Conservation (phyloP, 2,113 vertebrate genomes). For the Siphamia tubifer region DNA sequence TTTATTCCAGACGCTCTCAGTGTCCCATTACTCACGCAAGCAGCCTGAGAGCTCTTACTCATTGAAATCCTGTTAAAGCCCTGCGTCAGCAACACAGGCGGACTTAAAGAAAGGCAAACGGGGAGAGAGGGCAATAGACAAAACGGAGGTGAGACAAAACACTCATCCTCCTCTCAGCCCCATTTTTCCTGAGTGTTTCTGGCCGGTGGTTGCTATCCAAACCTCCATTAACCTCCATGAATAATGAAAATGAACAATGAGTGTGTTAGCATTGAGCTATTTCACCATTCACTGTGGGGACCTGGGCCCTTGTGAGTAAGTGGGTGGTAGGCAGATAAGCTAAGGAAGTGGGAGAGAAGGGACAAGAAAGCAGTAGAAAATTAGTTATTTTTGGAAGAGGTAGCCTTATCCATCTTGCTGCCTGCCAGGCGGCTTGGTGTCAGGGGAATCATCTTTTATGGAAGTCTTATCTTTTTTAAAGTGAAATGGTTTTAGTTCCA, state of each 20-base stretch:
- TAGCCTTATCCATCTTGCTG: constrained; percentile 19
- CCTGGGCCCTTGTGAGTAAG: constrained; percentile 27
- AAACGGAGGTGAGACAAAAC: constrained; percentile 58
- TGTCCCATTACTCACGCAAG: constrained; percentile 69
- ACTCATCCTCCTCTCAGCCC: constrained; percentile 39
- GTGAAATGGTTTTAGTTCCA: not conserved
- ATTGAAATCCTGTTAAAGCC: constrained; percentile 57
- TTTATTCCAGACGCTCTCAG: constrained; percentile 53
- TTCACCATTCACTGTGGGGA: constrained; percentile 13
- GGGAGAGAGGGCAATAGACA: constrained; percentile 32
- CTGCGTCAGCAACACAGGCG: constrained; percentile 55
- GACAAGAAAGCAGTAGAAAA: constrained; percentile 21
- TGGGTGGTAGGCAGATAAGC: constrained; percentile 17
- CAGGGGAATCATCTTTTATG: constrained; percentile 22
- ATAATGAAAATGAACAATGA: constrained; percentile 69
- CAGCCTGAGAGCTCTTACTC: constrained; percentile 65
- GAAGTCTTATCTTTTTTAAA: constrained; percentile 42
- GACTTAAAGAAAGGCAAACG: constrained; percentile 1
- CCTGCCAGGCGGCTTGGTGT: constrained; percentile 16
- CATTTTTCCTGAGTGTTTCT: constrained; percentile 42
- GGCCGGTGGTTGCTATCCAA: constrained; percentile 51
- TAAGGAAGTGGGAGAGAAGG: constrained; percentile 28
- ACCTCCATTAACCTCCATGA: constrained; percentile 70
- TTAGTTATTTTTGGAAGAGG: not conserved
- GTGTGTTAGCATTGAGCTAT: constrained; percentile 43